A percentile compares a stretch with the other conserved stretches of the same genome.
These are phyloP conservation scores for Heteromormyrus szaboi DNA, from an alignment of 2,797 vertebrate genomes.

Conservation along the genomic window DNA sequence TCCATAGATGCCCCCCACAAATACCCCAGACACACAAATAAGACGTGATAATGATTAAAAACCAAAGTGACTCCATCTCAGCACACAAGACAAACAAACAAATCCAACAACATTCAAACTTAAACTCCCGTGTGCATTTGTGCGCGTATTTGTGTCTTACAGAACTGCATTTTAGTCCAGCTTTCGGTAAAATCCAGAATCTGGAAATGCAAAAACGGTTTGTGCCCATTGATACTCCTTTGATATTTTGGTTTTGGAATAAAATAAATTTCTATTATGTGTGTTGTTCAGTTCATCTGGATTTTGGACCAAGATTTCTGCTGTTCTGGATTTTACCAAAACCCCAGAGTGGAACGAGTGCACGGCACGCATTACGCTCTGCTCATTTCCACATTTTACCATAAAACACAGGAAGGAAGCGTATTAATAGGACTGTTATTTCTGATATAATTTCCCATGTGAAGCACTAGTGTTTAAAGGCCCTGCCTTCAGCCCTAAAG, in stretches of 20 bases:
- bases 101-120: background rate
- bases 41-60: background rate
- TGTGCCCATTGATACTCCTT: background rate
- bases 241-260: background rate
- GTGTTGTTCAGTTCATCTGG: background rate
- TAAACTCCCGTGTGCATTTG: background rate
- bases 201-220: background rate
- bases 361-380: background rate
- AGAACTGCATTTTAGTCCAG: background rate
- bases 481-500: background rate
- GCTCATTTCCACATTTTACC: background rate
- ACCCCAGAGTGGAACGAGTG: background rate
- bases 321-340: background rate
- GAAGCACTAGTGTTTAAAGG: background rate
- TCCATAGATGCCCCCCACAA: background rate
- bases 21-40: slow-evolving; percentile 11
- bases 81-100: background rate
- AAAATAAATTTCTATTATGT: background rate
- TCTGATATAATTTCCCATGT: background rate
- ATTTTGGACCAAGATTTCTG: background rate
- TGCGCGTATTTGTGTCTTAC: background rate
- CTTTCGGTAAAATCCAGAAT: background rate
- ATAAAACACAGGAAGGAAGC: background rate
- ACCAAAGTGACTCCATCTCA: background rate
- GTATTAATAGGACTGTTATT: background rate